Conservation (phyloP, 2,113 vertebrate genomes). For the Alaudala cheleensis region DNA sequence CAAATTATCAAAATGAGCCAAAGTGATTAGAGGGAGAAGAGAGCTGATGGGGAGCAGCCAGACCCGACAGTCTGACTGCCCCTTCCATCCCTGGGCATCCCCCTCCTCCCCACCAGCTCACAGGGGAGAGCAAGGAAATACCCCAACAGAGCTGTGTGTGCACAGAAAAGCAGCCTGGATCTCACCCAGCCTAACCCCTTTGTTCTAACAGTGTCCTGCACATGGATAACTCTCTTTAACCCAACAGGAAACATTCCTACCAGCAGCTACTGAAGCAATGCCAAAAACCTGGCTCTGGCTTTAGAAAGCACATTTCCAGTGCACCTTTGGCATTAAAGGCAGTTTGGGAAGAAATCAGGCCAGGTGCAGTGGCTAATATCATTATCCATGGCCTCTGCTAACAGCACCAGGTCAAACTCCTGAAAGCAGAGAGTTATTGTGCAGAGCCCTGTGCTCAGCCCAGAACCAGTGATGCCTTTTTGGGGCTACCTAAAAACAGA, state of each 20-base stretch:
- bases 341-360: background rate
- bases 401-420: background rate
- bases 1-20: constrained; percentile 11
- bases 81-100: background rate
- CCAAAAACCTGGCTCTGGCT: background rate
- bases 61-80: too few relatives aligned
- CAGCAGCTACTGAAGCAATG: background rate
- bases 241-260: background rate
- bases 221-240: background rate
- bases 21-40: background rate
- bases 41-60: background rate
- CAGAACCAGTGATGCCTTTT: background rate
- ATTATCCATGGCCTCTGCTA: background rate
- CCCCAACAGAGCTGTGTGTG: background rate
- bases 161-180: background rate
- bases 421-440: background rate
- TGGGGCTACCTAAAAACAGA: background rate
- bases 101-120: background rate
- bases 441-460: background rate
- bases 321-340: background rate
- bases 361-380: background rate
- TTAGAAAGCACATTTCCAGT: background rate
- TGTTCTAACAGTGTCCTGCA: background rate
- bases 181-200: background rate
- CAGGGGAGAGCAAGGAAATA: background rate